Base-by-base conservation (phyloP, 2,113 vertebrate species). In the Nicator chloris region DNA sequence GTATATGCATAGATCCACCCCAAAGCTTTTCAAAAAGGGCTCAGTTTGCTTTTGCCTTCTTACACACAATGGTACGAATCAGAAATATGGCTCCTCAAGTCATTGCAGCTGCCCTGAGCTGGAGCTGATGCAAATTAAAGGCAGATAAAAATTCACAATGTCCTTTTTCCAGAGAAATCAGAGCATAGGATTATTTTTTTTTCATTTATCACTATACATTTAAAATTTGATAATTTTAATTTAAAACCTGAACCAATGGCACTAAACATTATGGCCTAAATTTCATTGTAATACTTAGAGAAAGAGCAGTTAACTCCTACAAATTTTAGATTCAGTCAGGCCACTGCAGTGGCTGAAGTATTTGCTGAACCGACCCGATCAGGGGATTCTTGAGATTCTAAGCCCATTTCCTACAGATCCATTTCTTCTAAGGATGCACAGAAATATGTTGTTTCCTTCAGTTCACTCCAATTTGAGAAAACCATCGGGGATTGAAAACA, bases 401-500 rank as follows among this genome's bases (percentile, higher is more conserved):
- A 59, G 31, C 45, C 37, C 5, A 0, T 75, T 71, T 54, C 27
- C 26, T 9, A 49, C 4, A 53, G 31, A 37, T 5, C 9, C 4
- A 1, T 75, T 82, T 82, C 35, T 82, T 44, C n/a, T 78, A 0
- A 1, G 53, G 24, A 60, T 21, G 16, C 73, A 49, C 10, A 47
- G 22, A 66, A 89, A 68, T 13, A 28, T 49, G 19, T 45, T 57
- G 12, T 50, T 85, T n/a, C 68, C 15, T 72, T 68, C 37, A 8
- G 39, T 54, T 87, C 2, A 1, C 35, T 71, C 57, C 40, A 49
- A 11, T n/a, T 7, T 30, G 61, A 68, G 66, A 79, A 82, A 80
- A 26, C 9, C 39, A 33, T 30, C 0, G 0, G 44, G 22, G 37
- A 59, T 0, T 64, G 61, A 75, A 90, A 44, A 4, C 33, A 31